Percentiles rank a stretch among this genome's conserved stretches.
phyloP scores from a whole-genome alignment of 2,113 vertebrate genomes.

The Nycticorax nycticorax region DNA sequence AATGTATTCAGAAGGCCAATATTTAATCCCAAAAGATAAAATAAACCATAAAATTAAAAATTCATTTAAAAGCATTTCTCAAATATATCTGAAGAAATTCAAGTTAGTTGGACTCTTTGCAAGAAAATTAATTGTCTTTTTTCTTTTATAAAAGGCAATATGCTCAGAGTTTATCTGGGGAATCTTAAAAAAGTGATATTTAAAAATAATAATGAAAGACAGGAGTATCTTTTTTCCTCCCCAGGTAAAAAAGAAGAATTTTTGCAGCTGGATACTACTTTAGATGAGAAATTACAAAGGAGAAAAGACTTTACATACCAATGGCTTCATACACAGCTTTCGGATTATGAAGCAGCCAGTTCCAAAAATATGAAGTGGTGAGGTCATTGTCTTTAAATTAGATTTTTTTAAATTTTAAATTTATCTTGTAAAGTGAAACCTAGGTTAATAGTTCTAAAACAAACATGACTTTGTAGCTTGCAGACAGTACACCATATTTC shows the following conservation, averaged over 20 bases:
- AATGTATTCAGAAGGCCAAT: not conserved
- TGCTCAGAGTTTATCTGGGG: not conserved
- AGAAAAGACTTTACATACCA: constrained; percentile 74
- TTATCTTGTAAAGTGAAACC: constrained; percentile 67
- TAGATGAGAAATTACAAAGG: constrained; percentile 54
- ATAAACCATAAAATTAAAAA: not conserved
- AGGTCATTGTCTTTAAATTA: constrained; percentile 73
- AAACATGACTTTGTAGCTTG: constrained; percentile 58
- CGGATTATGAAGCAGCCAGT: constrained; percentile 59
- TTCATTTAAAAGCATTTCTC: not conserved
- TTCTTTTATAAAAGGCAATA: not conserved
- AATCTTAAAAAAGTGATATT: not conserved
- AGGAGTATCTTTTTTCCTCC: constrained; percentile 52
- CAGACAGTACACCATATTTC: not conserved
- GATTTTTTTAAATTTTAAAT: constrained; percentile 51
- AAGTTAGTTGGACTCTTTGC: not conserved
- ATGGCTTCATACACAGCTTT: constrained; percentile 76
- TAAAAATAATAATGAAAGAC: constrained; percentile 16
- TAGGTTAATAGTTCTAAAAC: constrained; percentile 62
- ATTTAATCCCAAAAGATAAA: not conserved
- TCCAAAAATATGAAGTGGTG: constrained; percentile 77
- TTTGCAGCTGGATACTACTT: not conserved
- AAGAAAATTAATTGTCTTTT: not conserved
- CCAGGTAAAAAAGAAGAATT: constrained; percentile 71
- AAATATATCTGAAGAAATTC: not conserved